A percentile compares a stretch with the other conserved stretches of the same genome.
Evolutionary conservation across 1,140 invertebrate species (phyloP).

Genomic region (Drosophila lini): DNA sequence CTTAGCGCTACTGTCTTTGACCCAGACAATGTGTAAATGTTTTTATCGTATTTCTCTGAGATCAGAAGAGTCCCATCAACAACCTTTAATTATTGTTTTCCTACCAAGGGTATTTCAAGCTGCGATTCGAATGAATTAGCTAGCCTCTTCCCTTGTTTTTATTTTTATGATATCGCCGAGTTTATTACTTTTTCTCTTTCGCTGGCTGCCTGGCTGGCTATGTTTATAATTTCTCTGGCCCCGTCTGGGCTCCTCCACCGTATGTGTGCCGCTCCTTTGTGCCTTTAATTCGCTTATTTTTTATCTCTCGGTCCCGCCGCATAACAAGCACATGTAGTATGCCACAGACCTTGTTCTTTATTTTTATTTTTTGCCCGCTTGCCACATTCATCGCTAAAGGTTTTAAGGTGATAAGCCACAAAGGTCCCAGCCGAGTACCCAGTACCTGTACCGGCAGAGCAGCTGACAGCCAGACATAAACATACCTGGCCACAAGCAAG

Average conservation of each 20-base stretch:
- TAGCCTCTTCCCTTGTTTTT: slow-evolving; percentile 14
- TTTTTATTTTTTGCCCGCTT: slow-evolving; percentile 15
- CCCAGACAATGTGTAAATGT: background rate
- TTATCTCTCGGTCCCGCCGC: slow-evolving; percentile 32
- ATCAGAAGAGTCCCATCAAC: background rate
- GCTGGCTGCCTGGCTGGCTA: slow-evolving; percentile 6
- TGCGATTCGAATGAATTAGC: slow-evolving; percentile 4
- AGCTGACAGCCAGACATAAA: slow-evolving; percentile 52
- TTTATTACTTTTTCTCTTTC: slow-evolving; percentile 41
- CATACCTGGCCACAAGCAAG: slow-evolving; percentile 23
- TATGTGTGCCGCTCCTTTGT: slow-evolving; percentile 44
- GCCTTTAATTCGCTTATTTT: slow-evolving; percentile 48
- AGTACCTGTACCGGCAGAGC: slow-evolving; percentile 35
- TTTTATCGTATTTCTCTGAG: background rate
- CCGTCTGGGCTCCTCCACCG: slow-evolving; percentile 1
- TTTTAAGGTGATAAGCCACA: slow-evolving; percentile 55
- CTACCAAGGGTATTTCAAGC: slow-evolving; percentile 22
- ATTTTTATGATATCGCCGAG: slow-evolving; percentile 47
- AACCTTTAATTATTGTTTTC: background rate
- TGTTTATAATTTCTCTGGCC: slow-evolving; percentile 51
- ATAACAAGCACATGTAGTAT: slow-evolving; percentile 50
- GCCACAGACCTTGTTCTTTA: slow-evolving; percentile 31
- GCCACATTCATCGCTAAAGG: slow-evolving; percentile 48
- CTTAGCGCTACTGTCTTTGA: background rate
- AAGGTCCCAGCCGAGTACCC: slow-evolving; percentile 33